Percentiles rank a stretch among this genome's conserved stretches.
Evolutionary conservation across 2,113 vertebrate genomes (phyloP).

Genomic region (Rhipidura dahli): DNA sequence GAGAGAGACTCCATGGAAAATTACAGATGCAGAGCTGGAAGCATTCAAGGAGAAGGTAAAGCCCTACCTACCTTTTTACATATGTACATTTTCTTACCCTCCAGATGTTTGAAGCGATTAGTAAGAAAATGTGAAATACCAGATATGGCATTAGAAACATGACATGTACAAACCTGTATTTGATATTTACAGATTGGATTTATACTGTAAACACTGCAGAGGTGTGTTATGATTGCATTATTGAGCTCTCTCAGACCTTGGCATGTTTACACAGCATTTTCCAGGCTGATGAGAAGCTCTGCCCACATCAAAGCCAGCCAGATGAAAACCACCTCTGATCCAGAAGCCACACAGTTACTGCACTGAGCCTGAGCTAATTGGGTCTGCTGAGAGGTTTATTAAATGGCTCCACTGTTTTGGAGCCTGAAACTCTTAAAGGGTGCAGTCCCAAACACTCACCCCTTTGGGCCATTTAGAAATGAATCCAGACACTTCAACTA

Average conservation of each 20-base stretch:
- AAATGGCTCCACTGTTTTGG: background rate
- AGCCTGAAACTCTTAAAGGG: background rate
- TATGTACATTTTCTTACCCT: background rate
- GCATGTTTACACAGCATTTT: background rate
- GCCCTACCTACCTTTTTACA: background rate
- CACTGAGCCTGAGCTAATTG: background rate
- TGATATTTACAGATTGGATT: conserved; percentile 20
- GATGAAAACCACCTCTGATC: conserved; percentile 4
- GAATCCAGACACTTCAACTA: background rate
- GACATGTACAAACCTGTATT: background rate
- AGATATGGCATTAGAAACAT: background rate
- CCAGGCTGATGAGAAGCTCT: background rate
- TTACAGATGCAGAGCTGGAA: conserved; percentile 90
- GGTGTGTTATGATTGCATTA: background rate
- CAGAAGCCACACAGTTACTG: background rate
- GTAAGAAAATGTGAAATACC: conserved; percentile 2
- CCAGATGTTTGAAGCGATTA: conserved; percentile 8
- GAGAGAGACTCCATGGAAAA: conserved; percentile 89
- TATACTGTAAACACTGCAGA: background rate
- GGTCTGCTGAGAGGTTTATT: background rate
- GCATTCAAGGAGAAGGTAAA: conserved; percentile 92
- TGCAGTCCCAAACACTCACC: background rate
- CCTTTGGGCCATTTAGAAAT: background rate
- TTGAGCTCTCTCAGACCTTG: background rate
- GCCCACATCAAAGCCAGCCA: background rate